These are phyloP conservation scores for Machaerirhynchus nigripectus DNA, from an alignment of 2,113 vertebrate species.

Conservation along the genomic window DNA sequence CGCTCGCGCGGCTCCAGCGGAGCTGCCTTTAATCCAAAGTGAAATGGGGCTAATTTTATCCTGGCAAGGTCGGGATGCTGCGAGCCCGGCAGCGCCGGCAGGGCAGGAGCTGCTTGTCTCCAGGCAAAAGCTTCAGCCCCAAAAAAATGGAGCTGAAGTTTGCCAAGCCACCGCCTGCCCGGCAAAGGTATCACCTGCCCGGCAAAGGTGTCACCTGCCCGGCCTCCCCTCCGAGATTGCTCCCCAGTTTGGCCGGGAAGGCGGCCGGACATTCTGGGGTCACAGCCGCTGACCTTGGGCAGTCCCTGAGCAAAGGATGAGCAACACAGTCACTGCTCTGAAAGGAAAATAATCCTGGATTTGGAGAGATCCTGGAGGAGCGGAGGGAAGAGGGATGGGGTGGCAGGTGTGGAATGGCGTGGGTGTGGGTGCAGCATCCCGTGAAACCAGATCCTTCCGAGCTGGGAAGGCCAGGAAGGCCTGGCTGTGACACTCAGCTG, in stretches of 20 bases:
- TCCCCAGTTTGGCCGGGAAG: rapidly evolving
- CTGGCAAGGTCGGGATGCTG: conserved; percentile 1
- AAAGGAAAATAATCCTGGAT: background rate
- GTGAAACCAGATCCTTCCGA: background rate
- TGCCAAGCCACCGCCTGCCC: rapidly evolving
- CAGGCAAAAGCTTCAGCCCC: background rate
- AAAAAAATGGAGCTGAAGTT: rapidly evolving
- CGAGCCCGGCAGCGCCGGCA: background rate
- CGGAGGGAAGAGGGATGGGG: background rate
- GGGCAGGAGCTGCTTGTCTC: background rate
- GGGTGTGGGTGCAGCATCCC: background rate
- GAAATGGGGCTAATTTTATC: conserved; percentile 49
- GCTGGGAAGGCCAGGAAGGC: background rate
- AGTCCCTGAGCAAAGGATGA: rapidly evolving
- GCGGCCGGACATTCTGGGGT: rapidly evolving
- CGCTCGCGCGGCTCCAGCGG: background rate
- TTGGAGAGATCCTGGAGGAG: background rate
- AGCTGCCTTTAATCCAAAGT: background rate
- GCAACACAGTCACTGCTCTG: background rate
- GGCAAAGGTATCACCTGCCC: background rate
- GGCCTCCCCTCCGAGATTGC: rapidly evolving
- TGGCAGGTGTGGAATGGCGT: background rate
- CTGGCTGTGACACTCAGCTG: background rate
- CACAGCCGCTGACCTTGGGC: background rate
- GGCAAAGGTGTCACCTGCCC: background rate